Percentiles rank a stretch among this genome's conserved stretches.
These are phyloP conservation scores for Tyria jacobaeae DNA, from an alignment of 2,888 invertebrate genomes.

Conservation along the genomic window DNA sequence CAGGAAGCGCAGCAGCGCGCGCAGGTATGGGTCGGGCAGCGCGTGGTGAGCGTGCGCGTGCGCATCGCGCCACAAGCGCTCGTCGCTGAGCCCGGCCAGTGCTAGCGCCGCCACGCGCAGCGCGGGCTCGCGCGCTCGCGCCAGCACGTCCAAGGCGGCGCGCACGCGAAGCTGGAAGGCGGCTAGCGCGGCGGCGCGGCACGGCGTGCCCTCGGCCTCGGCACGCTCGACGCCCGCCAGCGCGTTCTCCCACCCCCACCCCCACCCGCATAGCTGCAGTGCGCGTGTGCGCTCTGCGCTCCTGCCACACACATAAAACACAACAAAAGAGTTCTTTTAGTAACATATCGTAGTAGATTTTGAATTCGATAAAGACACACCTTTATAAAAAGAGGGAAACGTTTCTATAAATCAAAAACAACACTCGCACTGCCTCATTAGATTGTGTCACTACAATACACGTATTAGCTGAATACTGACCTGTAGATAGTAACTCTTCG, in stretches of 20 bases:
- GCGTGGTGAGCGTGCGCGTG: conserved; percentile 92
- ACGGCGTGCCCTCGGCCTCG: conserved; percentile 90
- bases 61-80: conserved; percentile 93
- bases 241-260: conserved; percentile 90
- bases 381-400: no score
- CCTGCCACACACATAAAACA: conserved; percentile 76
- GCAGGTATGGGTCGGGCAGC: conserved; percentile 95
- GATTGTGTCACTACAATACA: background rate
- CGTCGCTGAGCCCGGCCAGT: conserved; percentile 91
- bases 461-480: conserved; percentile 30
- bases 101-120: conserved; percentile 86
- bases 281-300: conserved; percentile 92
- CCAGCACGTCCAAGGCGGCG: conserved; percentile 94
- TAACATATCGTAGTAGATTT: no score
- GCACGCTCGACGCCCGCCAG: conserved; percentile 85
- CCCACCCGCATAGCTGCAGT: conserved; percentile 96
- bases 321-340: no score
- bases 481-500: conserved; percentile 74
- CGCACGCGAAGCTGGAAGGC: conserved; percentile 95
- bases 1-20: conserved; percentile 96
- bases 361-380: no score
- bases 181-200: conserved; percentile 95
- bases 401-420: no score
- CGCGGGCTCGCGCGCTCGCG: conserved; percentile 86
- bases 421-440: no score